phyloP scores from a whole-genome alignment of 2,113 vertebrate species.

The Takifugu bimaculatus region DNA sequence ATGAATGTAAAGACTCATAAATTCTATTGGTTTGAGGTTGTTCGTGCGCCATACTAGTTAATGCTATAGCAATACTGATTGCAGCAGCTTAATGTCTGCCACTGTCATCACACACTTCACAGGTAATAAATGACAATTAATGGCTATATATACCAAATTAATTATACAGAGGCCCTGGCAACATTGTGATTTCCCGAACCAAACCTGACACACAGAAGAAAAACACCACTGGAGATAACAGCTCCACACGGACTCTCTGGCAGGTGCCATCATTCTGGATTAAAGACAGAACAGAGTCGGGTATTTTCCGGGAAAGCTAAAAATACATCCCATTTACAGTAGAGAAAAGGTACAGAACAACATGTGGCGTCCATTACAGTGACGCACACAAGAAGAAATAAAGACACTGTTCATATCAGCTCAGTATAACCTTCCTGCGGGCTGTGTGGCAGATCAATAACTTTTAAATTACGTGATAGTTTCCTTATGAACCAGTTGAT shows the following conservation, averaged over 20 bases:
- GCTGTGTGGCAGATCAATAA: neutral
- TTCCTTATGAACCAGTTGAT: no score
- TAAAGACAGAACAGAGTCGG: conserved; percentile 26
- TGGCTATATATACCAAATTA: neutral
- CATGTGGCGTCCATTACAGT: neutral
- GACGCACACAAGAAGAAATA: neutral
- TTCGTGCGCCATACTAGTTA: neutral
- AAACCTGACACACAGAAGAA: no score
- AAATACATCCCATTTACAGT: conserved; percentile 44
- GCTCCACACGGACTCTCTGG: conserved; percentile 11
- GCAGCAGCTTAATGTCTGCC: neutral
- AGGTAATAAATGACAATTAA: neutral
- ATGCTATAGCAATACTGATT: neutral
- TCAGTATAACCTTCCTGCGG: neutral
- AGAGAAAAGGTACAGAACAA: conserved; percentile 24
- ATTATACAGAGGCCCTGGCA: conserved; percentile 4
- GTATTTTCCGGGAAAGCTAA: conserved; percentile 46
- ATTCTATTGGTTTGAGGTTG: neutral
- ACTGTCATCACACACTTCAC: neutral
- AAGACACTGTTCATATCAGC: neutral
- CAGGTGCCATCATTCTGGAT: conserved; percentile 50
- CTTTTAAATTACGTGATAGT: neutral
- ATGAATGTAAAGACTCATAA: neutral
- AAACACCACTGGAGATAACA: neutral
- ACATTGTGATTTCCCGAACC: conserved; percentile 6